phyloP scores from a whole-genome alignment of 2,113 vertebrate genomes.

The Clinocottus analis region DNA sequence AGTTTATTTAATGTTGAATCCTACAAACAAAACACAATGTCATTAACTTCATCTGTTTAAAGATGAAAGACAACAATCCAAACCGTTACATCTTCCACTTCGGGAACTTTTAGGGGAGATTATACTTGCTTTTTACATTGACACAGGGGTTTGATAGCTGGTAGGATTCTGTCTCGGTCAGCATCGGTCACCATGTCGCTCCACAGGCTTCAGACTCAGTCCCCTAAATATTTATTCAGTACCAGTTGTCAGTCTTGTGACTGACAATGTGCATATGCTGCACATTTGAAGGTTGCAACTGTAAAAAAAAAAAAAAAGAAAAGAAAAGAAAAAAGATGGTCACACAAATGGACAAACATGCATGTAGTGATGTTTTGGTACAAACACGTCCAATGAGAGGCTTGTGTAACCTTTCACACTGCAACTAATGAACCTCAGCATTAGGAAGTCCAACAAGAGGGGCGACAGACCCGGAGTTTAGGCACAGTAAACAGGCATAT shows the following conservation, averaged over 20 bases:
- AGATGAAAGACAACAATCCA: not conserved
- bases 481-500: constrained; percentile 96
- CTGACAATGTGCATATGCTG: not conserved
- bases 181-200: not conserved
- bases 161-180: not conserved
- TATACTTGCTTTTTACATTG: not conserved
- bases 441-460: constrained; percentile 83
- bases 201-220: not conserved
- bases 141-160: not conserved
- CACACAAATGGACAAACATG: not conserved
- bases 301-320: constrained; percentile 1
- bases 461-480: constrained; percentile 89
- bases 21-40: not conserved
- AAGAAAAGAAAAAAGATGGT: constrained; percentile 13
- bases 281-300: constrained; percentile 12
- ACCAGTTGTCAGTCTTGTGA: not conserved
- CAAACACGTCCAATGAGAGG: constrained; percentile 55
- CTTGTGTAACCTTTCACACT: constrained; percentile 76
- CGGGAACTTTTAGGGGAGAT: not conserved
- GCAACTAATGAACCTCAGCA: constrained; percentile 83
- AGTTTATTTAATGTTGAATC: not conserved
- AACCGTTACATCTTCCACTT: not conserved
- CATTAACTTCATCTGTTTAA: not conserved
- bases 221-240: not conserved
- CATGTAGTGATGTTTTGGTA: constrained; percentile 44